These are phyloP conservation scores for Xylocopa sonorina DNA, from an alignment of 1,140 invertebrate species.

Conservation along the genomic window DNA sequence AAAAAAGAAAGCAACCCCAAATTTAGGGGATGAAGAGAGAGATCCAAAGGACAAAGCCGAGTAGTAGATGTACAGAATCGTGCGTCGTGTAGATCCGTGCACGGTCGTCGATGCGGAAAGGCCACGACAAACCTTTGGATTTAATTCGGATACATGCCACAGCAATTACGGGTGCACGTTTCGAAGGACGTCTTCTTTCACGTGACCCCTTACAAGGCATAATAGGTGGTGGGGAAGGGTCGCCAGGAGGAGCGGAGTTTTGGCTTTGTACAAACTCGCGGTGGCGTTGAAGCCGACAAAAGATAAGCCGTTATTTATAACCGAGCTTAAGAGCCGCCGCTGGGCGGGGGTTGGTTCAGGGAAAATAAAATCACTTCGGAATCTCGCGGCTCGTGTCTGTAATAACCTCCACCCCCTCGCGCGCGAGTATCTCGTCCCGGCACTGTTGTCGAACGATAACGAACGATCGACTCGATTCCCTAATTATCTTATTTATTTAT, in stretches of 20 bases:
- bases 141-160: constrained; percentile 72
- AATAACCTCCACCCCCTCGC: too few relatives aligned
- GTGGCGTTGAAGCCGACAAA: constrained; percentile 74
- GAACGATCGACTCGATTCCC: background rate
- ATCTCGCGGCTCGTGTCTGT: constrained; percentile 22
- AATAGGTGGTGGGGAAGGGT: constrained; percentile 56
- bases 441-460: background rate
- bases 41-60: background rate
- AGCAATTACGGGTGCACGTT: constrained; percentile 73
- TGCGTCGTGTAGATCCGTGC: background rate
- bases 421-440: constrained; percentile 14
- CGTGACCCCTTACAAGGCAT: constrained; percentile 62
- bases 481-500: background rate
- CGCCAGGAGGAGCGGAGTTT: constrained; percentile 48
- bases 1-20: too few relatives aligned
- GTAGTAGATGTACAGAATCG: background rate
- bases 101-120: constrained; percentile 46
- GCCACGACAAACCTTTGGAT: constrained; percentile 53
- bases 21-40: too few relatives aligned
- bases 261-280: constrained; percentile 69
- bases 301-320: constrained; percentile 78
- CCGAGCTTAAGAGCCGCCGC: constrained; percentile 66
- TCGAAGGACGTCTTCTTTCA: constrained; percentile 69
- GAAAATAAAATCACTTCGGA: constrained; percentile 64
- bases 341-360: constrained; percentile 45